Evolutionary conservation across 1,140 invertebrate species (phyloP).

Genomic region (Sinella curviseta): DNA sequence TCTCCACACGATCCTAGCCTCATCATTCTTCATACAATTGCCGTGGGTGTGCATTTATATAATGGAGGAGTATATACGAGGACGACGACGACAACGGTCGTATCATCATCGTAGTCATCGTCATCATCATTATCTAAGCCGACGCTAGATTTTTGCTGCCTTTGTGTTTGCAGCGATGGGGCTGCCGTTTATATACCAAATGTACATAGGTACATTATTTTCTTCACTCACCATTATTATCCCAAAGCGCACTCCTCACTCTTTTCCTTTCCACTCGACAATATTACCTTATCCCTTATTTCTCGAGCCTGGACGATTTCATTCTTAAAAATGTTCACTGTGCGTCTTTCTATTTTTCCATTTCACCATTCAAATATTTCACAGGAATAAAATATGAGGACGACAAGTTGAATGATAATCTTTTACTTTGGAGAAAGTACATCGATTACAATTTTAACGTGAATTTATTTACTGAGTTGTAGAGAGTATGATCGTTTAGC

Average conservation of each 20-base stretch:
- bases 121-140: constrained; percentile 18
- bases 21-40: constrained; percentile 45
- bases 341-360: background rate
- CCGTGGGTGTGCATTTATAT: constrained; percentile 14
- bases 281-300: background rate
- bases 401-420: no score
- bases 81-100: background rate
- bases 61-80: constrained; percentile 12
- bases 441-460: no score
- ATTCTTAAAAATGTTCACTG: background rate
- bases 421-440: no score
- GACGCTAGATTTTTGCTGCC: background rate
- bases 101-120: constrained; percentile 21
- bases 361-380: no score
- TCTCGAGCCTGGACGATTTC: background rate
- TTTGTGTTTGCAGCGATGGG: background rate
- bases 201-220: no score
- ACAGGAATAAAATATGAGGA: no score
- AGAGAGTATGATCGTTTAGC: no score
- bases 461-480: no score
- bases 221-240: background rate
- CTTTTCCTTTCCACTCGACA: background rate
- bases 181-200: no score
- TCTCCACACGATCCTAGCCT: constrained; percentile 49
- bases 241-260: background rate